Conservation (phyloP, 2,888 invertebrate genomes). For the Cantharis rufa region DNA sequence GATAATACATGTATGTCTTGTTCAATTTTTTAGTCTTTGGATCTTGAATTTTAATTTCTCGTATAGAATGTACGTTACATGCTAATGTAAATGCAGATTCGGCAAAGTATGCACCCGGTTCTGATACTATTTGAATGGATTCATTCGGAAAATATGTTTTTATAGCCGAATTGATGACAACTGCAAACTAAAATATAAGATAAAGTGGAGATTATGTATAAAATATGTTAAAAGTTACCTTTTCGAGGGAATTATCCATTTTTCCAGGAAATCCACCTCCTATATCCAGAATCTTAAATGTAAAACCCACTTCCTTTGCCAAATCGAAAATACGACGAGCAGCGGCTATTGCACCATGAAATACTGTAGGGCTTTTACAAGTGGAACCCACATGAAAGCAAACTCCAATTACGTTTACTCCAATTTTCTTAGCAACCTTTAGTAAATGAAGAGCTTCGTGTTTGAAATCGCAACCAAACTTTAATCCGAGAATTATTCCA, state of each 20-base stretch:
- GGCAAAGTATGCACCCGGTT: constrained; percentile 95
- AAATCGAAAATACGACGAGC: constrained; percentile 71
- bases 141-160: constrained; percentile 81
- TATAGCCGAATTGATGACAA: constrained; percentile 79
- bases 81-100: constrained; percentile 93
- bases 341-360: constrained; percentile 74
- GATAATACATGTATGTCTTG: constrained; percentile 85
- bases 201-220: constrained; percentile 42
- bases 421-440: constrained; percentile 73
- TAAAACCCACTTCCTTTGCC: constrained; percentile 72
- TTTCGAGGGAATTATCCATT: constrained; percentile 66
- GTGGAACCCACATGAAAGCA: constrained; percentile 97
- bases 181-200: constrained; percentile 64
- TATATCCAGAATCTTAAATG: constrained; percentile 81
- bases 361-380: constrained; percentile 80
- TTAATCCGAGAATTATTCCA: constrained; percentile 88
- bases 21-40: constrained; percentile 36
- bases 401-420: constrained; percentile 75
- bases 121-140: constrained; percentile 85
- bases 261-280: constrained; percentile 90
- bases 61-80: constrained; percentile 83
- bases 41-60: constrained; percentile 47
- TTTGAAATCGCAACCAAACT: constrained; percentile 88
- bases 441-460: constrained; percentile 76
- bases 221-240: constrained; percentile 56